A percentile compares a stretch with the other conserved stretches of the same genome.
Evolutionary conservation across 2,888 invertebrate genomes (phyloP).

Genomic region (Clanis bilineata): DNA sequence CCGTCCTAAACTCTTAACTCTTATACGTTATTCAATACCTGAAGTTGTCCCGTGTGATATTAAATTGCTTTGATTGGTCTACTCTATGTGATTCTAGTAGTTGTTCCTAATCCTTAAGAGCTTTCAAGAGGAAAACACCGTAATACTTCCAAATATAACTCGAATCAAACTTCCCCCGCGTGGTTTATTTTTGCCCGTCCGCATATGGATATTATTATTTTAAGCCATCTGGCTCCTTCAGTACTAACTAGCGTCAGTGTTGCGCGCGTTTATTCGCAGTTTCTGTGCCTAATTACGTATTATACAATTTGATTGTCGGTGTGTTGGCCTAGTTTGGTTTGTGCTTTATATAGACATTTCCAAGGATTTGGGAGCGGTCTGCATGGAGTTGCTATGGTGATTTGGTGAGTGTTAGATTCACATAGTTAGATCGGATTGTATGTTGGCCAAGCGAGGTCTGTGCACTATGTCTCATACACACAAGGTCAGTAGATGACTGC

Average conservation of each 20-base stretch:
- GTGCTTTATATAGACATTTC: slow-evolving; percentile 54
- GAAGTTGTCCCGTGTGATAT: not conserved
- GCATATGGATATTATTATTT: slow-evolving; percentile 71
- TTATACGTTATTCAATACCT: no score
- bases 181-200: slow-evolving; percentile 70
- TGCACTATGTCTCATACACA: slow-evolving; percentile 43
- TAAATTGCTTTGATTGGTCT: not conserved
- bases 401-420: slow-evolving; percentile 46
- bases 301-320: slow-evolving; percentile 43
- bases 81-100: not conserved
- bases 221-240: slow-evolving; percentile 60
- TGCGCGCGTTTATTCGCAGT: slow-evolving; percentile 42
- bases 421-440: slow-evolving; percentile 40
- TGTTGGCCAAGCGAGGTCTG: slow-evolving; percentile 23
- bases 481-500: slow-evolving; percentile 45
- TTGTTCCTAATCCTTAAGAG: slow-evolving; percentile 19
- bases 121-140: slow-evolving; percentile 47
- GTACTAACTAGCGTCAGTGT: slow-evolving; percentile 41
- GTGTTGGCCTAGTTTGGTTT: slow-evolving; percentile 65
- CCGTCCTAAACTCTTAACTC: no score
- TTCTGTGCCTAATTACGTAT: slow-evolving; percentile 40
- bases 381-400: slow-evolving; percentile 61
- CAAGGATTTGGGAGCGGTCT: slow-evolving; percentile 49
- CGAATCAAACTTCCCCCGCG: slow-evolving; percentile 67
- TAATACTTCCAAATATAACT: slow-evolving; percentile 62